These are phyloP conservation scores for Etheostoma cragini DNA, from an alignment of 2,113 vertebrate genomes.

Conservation along the genomic window DNA sequence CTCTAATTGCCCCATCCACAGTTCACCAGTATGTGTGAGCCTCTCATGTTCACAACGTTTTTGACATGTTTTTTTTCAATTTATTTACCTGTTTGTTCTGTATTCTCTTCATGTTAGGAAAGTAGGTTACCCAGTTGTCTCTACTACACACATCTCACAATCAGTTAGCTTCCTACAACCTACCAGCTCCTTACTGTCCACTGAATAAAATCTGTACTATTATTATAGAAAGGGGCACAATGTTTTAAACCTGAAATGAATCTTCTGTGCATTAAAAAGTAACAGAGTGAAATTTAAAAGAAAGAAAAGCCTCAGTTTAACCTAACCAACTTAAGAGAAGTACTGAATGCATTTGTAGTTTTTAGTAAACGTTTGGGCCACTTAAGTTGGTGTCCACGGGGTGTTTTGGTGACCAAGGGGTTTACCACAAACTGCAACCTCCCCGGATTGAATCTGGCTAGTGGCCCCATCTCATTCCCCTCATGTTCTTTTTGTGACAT, in stretches of 20 bases:
- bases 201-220: neutral
- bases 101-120: neutral
- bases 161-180: neutral
- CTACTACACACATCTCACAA: neutral
- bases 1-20: slow-evolving; percentile 1
- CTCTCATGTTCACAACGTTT: neutral
- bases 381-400: neutral
- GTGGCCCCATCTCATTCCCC: neutral
- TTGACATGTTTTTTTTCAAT: neutral
- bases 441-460: neutral
- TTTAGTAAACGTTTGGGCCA: neutral
- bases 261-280: neutral
- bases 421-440: neutral
- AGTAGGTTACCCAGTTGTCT: neutral
- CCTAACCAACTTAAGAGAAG: neutral
- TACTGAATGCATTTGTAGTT: neutral
- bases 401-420: too few relatives aligned
- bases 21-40: neutral
- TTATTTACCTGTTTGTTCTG: neutral
- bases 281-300: neutral
- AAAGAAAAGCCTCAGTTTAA: neutral
- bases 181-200: neutral
- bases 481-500: neutral
- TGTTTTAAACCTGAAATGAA: neutral
- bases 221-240: neutral